phyloP scores from a whole-genome alignment of 1,140 invertebrate genomes.

The Rhizoglyphus robini region DNA sequence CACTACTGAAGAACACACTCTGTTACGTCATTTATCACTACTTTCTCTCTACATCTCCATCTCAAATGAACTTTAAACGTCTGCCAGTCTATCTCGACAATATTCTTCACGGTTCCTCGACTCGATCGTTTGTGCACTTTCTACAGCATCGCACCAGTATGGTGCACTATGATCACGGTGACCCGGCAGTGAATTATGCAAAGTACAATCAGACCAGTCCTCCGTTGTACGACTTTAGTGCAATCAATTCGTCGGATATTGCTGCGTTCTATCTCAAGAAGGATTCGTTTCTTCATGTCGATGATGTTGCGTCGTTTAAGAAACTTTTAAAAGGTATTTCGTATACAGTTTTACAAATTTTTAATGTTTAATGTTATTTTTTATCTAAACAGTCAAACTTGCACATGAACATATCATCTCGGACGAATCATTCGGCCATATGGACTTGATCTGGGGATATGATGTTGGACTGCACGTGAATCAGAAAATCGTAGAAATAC shows the following conservation, averaged over 20 bases:
- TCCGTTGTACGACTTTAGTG: neutral
- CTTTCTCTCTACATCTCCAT: no score
- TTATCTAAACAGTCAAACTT: constrained; percentile 1
- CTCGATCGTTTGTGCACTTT: no score
- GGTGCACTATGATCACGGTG: no score
- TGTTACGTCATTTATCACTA: no score
- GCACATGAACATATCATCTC: neutral
- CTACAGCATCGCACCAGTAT: no score
- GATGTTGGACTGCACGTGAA: constrained; percentile 9
- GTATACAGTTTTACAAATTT: no score
- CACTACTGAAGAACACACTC: no score
- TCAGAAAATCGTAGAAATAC: constrained; percentile 9
- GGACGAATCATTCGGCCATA: constrained; percentile 2
- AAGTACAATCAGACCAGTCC: neutral
- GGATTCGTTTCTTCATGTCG: constrained; percentile 1
- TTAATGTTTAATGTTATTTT: no score
- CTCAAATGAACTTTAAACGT: no score
- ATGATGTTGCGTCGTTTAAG: constrained; percentile 15
- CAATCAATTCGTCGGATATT: constrained; percentile 2
- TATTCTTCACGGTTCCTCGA: no score
- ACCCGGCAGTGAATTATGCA: no score
- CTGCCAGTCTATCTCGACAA: no score
- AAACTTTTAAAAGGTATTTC: constrained; percentile 18
- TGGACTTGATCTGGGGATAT: constrained; percentile 13
- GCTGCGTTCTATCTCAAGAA: constrained; percentile 3